Evolutionary conservation across 1,140 invertebrate species (phyloP), one percentile per base, ranked within the genome.

Genomic region (Drosophila nasuta): DNA sequence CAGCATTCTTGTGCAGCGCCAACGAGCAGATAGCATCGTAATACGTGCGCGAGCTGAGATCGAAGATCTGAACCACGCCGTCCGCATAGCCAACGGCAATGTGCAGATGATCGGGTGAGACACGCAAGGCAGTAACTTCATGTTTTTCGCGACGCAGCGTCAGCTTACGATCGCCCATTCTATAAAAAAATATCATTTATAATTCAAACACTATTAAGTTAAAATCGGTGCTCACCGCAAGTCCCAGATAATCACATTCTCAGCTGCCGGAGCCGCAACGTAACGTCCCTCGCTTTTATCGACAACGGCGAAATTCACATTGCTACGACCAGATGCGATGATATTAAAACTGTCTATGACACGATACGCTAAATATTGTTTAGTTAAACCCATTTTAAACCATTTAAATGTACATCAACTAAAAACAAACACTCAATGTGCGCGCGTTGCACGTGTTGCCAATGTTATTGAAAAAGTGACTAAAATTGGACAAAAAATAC

Each of bases 191-290:
- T 43, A 25, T 43, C 1, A 7, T 17, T 33, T 20, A 51, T 62
- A 20, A 48, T 45, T 30, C 8, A 33, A 48, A n/a, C 10, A 59
- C 56, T 5, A 38, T 45, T 51, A 1, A 41, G 30, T 30, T 54
- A 7, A 17, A 57, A 35, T 63, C 25, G 1, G 66, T 30, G 3
- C 66, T 57, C 48, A 93, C 92, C 90, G 94, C 77, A 98, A 94
- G 94, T 99, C 98, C 98, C 98, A 99, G 73, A 99, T 95, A 82
- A 97, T 95, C 58, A 99, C 96, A 94, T 98, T 95, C 94, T 99
- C 98, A 92, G 97, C 97, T 20, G 97, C 97, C 38, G 97, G 97
- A 43, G 96, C 95, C 45, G 97, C 98, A 57, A 97, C 95, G 93
- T 95, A 98, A 92, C 97, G 94, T 20, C 96, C 97, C 91, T 96